Percentiles rank a stretch among this genome's conserved stretches.
phyloP scores from a whole-genome alignment of 1,140 invertebrate species.

The Drosophila kurseongensis region DNA sequence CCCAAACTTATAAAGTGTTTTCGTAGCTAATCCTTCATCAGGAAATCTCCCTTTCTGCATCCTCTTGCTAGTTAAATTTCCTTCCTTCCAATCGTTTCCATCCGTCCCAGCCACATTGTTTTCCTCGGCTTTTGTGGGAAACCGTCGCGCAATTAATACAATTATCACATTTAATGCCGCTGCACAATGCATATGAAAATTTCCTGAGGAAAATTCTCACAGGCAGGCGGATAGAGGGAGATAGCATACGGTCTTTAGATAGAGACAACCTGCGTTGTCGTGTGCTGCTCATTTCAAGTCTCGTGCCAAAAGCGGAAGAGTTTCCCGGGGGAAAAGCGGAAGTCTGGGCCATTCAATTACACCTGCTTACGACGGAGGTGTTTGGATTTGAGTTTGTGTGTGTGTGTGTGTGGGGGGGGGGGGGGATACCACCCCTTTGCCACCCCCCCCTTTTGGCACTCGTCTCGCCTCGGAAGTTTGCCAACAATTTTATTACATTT shows the following conservation, averaged over 20 bases:
- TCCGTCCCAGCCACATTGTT: constrained; percentile 26
- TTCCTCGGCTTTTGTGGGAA: constrained; percentile 49
- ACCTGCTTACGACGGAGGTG: constrained; percentile 63
- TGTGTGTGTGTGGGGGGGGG: too few species aligned
- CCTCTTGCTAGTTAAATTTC: constrained; percentile 17
- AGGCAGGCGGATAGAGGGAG: constrained; percentile 15
- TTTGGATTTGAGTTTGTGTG: constrained; percentile 4
- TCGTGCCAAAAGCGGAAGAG: constrained; percentile 68
- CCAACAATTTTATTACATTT: constrained; percentile 82
- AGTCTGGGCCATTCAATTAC: constrained; percentile 73
- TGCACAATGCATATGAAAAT: constrained; percentile 71
- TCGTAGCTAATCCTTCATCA: constrained; percentile 2
- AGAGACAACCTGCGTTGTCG: constrained; percentile 18
- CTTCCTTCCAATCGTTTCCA: constrained; percentile 18
- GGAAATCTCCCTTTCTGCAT: not conserved
- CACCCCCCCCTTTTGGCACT: constrained; percentile 24
- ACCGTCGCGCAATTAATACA: constrained; percentile 70
- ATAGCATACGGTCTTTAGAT: not conserved
- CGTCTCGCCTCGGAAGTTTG: constrained; percentile 61
- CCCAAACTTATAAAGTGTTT: not conserved
- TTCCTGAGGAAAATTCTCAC: constrained; percentile 40
- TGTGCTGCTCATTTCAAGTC: constrained; percentile 37
- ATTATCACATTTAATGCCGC: constrained; percentile 71
- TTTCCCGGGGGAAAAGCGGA: constrained; percentile 29
- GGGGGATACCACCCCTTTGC: not conserved